Evolutionary conservation across 2,797 vertebrate genomes (phyloP).

Genomic region (Sebastes hubbsi): DNA sequence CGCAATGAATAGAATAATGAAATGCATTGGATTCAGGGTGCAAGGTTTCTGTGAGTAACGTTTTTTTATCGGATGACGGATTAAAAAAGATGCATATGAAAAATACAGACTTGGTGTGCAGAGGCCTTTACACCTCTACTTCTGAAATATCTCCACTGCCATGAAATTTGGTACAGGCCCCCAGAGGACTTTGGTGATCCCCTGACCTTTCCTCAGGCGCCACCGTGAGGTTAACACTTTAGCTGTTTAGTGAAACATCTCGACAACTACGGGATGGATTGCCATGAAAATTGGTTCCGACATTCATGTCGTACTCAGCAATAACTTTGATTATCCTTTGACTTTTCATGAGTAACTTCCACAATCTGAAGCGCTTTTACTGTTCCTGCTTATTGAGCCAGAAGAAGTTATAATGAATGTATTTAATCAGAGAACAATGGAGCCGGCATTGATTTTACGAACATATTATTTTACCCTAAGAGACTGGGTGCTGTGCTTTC

Average conservation of each 20-base stretch:
- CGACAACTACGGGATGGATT: neutral
- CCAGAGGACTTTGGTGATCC: neutral
- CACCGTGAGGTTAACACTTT: neutral
- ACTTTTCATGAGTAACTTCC: neutral
- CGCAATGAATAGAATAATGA: neutral
- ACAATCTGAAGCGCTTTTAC: conserved; percentile 20
- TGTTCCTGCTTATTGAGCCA: conserved; percentile 29
- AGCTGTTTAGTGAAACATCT: neutral
- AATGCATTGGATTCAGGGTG: neutral
- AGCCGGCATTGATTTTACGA: conserved; percentile 51
- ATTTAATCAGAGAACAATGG: conserved; percentile 54
- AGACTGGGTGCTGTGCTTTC: conserved; percentile 29
- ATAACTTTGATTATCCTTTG: neutral
- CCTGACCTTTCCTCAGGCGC: neutral
- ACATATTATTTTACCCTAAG: conserved; percentile 25
- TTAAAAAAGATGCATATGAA: neutral
- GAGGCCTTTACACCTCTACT: neutral
- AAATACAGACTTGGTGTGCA: neutral
- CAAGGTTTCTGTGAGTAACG: neutral
- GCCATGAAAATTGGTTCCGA: neutral
- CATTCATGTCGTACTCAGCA: neutral
- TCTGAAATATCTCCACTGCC: neutral
- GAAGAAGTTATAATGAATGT: conserved; percentile 45
- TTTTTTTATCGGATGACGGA: neutral
- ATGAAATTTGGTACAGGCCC: neutral